These are phyloP conservation scores for Chelonus formosanus DNA, from an alignment of 2,888 invertebrate species.

Conservation along the genomic window DNA sequence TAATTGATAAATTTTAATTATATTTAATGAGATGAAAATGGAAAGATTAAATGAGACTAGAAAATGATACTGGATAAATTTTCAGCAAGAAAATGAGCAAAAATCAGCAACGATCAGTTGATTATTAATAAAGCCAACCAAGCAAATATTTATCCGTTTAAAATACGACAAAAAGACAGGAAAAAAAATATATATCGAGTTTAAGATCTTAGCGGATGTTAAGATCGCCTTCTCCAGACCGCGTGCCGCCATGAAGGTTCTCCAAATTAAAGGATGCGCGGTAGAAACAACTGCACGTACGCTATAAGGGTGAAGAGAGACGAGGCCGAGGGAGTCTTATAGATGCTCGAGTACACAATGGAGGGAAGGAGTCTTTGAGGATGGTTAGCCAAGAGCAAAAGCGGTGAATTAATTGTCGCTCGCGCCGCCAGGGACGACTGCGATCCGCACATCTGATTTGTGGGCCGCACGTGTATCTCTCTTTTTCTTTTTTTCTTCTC, in stretches of 20 bases:
- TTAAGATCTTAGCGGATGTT: conserved; percentile 6
- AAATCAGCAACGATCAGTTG: too few relatives aligned
- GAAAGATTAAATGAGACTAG: too few relatives aligned
- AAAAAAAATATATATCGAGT: neutral
- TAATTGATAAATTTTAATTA: too few relatives aligned
- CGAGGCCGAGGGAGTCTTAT: conserved; percentile 2
- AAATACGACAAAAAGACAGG: neutral
- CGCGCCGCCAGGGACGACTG: conserved; percentile 51
- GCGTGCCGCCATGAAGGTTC: conserved; percentile 38
- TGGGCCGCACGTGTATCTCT: conserved; percentile 55
- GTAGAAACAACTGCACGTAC: conserved; percentile 10
- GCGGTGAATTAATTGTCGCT: conserved; percentile 62
- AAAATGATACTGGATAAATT: too few relatives aligned
- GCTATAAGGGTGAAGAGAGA: conserved; percentile 5
- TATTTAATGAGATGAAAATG: too few relatives aligned
- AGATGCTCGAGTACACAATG: conserved; percentile 39
- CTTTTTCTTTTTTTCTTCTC: conserved; percentile 35
- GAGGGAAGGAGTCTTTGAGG: conserved; percentile 35
- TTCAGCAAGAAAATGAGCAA: too few relatives aligned
- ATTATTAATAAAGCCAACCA: too few relatives aligned
- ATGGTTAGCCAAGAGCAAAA: conserved; percentile 49
- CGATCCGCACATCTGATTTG: conserved; percentile 54
- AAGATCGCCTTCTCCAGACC: conserved; percentile 32
- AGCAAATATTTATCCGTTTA: neutral
- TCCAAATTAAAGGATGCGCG: conserved; percentile 39